phyloP scores from a whole-genome alignment of 2,888 invertebrate species.

The Volucella bombylans region DNA sequence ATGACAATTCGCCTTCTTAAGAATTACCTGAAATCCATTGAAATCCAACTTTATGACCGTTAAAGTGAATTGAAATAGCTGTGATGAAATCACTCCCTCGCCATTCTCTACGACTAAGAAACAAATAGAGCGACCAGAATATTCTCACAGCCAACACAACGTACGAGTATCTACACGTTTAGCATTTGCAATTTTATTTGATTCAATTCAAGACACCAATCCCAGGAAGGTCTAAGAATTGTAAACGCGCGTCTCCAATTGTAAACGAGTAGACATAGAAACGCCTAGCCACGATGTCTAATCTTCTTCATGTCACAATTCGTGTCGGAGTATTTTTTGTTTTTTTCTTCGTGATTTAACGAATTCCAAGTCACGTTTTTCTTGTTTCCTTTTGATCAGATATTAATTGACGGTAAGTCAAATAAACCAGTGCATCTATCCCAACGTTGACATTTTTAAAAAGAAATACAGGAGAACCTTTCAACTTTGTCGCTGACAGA shows the following conservation, averaged over 20 bases:
- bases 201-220: slow-evolving; percentile 9
- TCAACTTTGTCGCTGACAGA: too few species aligned
- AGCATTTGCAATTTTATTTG: slow-evolving; percentile 14
- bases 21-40: slow-evolving; percentile 5
- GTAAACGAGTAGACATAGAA: background rate
- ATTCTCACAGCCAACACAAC: slow-evolving; percentile 4
- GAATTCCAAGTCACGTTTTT: slow-evolving; percentile 54
- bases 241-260: background rate
- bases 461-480: background rate
- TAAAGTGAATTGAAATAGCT: background rate
- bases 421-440: background rate
- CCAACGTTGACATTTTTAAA: slow-evolving; percentile 9
- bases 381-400: slow-evolving; percentile 31
- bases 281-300: slow-evolving; percentile 13
- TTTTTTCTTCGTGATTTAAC: slow-evolving; percentile 11
- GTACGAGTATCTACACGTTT: slow-evolving; percentile 3
- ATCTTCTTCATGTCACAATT: slow-evolving; percentile 45
- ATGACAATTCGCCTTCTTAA: background rate
- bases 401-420: slow-evolving; percentile 12
- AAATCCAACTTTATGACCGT: slow-evolving; percentile 2
- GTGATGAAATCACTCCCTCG: slow-evolving; percentile 33
- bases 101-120: slow-evolving; percentile 7
- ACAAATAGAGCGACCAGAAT: slow-evolving; percentile 7
- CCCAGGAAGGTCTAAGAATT: background rate
- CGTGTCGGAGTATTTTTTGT: slow-evolving; percentile 21